phyloP scores from a whole-genome alignment of 2,113 vertebrate genomes.

The Apodemus sylvaticus region DNA sequence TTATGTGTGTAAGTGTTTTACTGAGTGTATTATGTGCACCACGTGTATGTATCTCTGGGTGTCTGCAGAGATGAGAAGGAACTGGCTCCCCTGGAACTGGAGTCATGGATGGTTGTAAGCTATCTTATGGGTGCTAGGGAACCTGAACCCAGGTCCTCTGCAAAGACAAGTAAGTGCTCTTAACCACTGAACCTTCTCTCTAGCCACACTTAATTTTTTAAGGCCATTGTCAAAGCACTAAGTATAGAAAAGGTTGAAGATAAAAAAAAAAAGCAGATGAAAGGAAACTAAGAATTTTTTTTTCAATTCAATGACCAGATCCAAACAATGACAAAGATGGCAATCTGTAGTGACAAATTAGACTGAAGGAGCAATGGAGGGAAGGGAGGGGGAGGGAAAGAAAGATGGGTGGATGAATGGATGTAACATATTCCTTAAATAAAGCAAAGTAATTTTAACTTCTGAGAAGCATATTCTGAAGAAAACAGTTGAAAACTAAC shows the following conservation, averaged over 20 bases:
- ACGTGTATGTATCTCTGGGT: not conserved
- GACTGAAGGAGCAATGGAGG: not conserved
- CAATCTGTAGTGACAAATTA: slow-evolving; percentile 26
- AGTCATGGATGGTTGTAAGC: not conserved
- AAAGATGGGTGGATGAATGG: too few species aligned
- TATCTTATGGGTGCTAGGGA: too few species aligned
- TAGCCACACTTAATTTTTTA: not conserved
- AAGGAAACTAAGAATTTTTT: slow-evolving; percentile 27
- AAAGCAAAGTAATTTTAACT: slow-evolving; percentile 49
- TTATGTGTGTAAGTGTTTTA: not conserved
- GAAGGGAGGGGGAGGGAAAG: too few species aligned
- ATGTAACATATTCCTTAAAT: not conserved
- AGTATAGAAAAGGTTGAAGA: slow-evolving; percentile 1
- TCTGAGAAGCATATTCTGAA: slow-evolving; percentile 34
- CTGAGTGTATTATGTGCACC: not conserved
- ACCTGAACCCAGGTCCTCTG: not conserved
- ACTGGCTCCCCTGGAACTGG: not conserved
- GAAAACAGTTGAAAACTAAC: slow-evolving; percentile 19
- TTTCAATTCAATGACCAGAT: not conserved
- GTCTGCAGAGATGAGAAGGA: not conserved
- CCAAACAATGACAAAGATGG: not conserved
- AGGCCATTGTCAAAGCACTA: not conserved
- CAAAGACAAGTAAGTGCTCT: not conserved
- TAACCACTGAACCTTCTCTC: not conserved
- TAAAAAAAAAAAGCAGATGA: not conserved